These are phyloP conservation scores for Cricetomys ansorgei DNA, from an alignment of 2,113 vertebrate genomes.

Conservation along the genomic window DNA sequence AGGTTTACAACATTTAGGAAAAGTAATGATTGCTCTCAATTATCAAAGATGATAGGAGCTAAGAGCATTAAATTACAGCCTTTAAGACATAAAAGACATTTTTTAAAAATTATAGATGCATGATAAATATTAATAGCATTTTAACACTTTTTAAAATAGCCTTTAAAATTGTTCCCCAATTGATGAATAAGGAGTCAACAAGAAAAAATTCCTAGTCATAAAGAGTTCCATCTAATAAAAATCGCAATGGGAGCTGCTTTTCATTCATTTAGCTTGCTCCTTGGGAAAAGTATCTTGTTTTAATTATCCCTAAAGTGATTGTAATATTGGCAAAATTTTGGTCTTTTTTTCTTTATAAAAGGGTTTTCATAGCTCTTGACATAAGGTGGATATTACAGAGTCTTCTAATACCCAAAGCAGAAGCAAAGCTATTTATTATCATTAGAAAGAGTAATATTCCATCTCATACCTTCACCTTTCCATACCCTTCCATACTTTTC, in stretches of 20 bases:
- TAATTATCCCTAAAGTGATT: conserved; percentile 44
- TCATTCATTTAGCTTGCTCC: background rate
- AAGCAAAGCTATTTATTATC: background rate
- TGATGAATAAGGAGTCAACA: conserved; percentile 25
- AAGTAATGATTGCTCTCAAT: background rate
- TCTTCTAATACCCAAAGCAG: background rate
- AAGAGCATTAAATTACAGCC: conserved; percentile 88
- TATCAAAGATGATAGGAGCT: conserved; percentile 73
- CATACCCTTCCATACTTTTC: background rate
- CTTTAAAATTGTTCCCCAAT: background rate
- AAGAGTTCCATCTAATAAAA: conserved; percentile 24
- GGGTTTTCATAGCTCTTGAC: background rate
- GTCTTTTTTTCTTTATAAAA: background rate
- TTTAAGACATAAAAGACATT: conserved; percentile 73
- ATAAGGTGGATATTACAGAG: background rate
- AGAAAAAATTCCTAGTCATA: background rate
- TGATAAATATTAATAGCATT: background rate
- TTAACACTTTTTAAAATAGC: conserved; percentile 12
- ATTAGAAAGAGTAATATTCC: background rate
- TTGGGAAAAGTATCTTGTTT: background rate
- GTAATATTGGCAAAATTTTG: background rate
- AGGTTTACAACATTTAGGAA: background rate
- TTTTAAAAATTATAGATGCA: background rate
- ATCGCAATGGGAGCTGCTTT: background rate
- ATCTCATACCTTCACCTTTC: background rate